phyloP scores from a whole-genome alignment of 2,888 invertebrate genomes.

The Quadriops clusia region DNA sequence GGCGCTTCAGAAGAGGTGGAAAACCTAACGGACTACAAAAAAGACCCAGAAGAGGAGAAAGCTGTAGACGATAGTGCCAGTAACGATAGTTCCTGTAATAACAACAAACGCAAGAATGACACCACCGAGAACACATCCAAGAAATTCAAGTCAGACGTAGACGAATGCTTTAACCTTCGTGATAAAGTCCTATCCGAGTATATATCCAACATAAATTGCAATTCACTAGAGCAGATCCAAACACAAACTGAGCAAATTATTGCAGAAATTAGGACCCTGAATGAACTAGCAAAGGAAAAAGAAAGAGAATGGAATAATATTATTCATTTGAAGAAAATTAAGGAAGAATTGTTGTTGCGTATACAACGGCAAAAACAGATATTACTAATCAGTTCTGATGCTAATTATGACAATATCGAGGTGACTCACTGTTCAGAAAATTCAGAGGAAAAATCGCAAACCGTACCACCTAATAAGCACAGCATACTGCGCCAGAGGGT shows the following conservation, averaged over 20 bases:
- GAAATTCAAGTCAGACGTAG: slow-evolving; percentile 28
- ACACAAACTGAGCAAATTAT: slow-evolving; percentile 53
- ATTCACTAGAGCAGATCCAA: slow-evolving; percentile 48
- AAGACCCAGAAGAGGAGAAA: slow-evolving; percentile 1
- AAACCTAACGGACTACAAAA: slow-evolving; percentile 9
- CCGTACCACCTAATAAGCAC: too few species aligned
- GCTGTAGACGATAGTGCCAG: slow-evolving; percentile 18
- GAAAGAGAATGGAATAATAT: slow-evolving; percentile 82
- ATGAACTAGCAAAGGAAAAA: slow-evolving; percentile 64
- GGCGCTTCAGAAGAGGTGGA: slow-evolving; percentile 12
- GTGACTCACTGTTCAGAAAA: too few species aligned
- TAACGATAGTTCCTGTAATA: slow-evolving; percentile 14
- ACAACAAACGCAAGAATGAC: slow-evolving; percentile 19
- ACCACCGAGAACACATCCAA: slow-evolving; percentile 26
- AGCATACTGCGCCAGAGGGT: too few species aligned
- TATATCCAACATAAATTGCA: slow-evolving; percentile 49
- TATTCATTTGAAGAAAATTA: slow-evolving; percentile 67
- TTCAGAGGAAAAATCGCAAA: too few species aligned
- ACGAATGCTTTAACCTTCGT: slow-evolving; percentile 36
- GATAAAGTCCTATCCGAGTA: slow-evolving; percentile 51
- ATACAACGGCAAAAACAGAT: slow-evolving; percentile 59
- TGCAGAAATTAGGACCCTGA: slow-evolving; percentile 55
- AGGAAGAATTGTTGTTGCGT: slow-evolving; percentile 67
- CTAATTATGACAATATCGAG: too few species aligned
- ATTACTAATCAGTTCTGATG: slow-evolving; percentile 32